Evolutionary conservation across 2,113 vertebrate genomes (phyloP).

Genomic region (Microcebus murinus): DNA sequence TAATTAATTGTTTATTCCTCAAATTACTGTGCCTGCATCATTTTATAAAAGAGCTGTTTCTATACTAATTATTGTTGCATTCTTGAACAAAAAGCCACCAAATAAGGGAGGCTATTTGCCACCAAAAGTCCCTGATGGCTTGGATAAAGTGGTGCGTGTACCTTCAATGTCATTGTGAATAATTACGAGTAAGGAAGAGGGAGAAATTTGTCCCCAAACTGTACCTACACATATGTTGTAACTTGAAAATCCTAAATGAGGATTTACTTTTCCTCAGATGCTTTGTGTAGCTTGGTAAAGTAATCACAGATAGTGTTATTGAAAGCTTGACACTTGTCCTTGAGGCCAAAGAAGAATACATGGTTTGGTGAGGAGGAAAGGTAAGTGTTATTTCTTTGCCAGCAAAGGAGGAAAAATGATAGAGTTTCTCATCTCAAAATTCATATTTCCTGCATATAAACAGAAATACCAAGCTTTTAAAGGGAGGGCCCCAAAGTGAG

Average conservation of each 20-base stretch:
- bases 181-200: neutral
- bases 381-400: too few species aligned
- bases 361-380: too few species aligned
- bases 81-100: neutral
- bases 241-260: neutral
- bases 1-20: neutral
- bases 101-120: neutral
- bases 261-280: neutral
- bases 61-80: neutral
- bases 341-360: too few species aligned
- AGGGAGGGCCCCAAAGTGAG: too few species aligned
- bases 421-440: too few species aligned
- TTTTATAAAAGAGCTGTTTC: neutral
- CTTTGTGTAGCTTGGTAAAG: neutral
- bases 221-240: neutral
- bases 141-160: neutral
- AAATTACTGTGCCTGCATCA: neutral
- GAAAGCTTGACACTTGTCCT: too few species aligned
- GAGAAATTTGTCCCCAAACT: neutral
- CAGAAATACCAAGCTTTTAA: too few species aligned
- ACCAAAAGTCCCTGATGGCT: neutral
- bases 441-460: too few species aligned
- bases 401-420: too few species aligned
- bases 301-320: neutral
- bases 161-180: neutral